Base-by-base conservation (phyloP, 1,140 invertebrate species). In the Cydia fagiglandana region DNA sequence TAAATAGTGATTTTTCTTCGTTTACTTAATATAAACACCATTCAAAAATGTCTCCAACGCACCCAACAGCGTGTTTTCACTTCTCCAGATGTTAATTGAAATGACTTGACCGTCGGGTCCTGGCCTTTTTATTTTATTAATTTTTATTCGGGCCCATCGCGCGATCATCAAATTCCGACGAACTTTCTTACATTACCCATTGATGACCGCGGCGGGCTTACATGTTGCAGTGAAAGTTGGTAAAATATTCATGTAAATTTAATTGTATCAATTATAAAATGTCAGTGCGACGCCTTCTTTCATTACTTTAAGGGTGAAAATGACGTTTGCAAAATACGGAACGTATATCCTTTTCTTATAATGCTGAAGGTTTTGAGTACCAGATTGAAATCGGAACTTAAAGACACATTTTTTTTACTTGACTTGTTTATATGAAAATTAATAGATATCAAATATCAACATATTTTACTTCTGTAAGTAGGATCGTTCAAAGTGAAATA, bases 11-110 rank as follows among this genome's bases (percentile, higher is more conserved):
- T 10, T 41, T 41, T 41, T 50, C 2, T 13, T 50, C 47, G 4
- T 5, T n/a, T 50, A 61, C 9, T 10, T 20, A 1, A 24, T 61
- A 20, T 20, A 9, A 24, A 61, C 20, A 24, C 20, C 9, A 20
- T 28, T 45, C 30, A 45, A 24, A 70, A 38, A 45, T 38, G 34
- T 70, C 15, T 17, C 66, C 34, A 70, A 68, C 1, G 66, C 7
- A 10, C 7, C 2, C 7, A 61, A 61, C 56, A 20, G 7, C 7
- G 56, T 9, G 82, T 86, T 89, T 86, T 87, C 87, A 89, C 88
- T 85, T 87, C 84, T 83, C 83, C 82, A 84, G 87, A 89, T 87
- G 84, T 88, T 90, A 90, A 91, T 91, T 91, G 86, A 91, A 91
- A 86, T 88, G 84, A 90, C 86, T 84, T 83, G 83, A 79, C 73